A percentile compares a stretch with the other conserved stretches of the same genome.
Evolutionary conservation across 1,140 invertebrate species (phyloP).

Genomic region (Heliconius hewitsoni): DNA sequence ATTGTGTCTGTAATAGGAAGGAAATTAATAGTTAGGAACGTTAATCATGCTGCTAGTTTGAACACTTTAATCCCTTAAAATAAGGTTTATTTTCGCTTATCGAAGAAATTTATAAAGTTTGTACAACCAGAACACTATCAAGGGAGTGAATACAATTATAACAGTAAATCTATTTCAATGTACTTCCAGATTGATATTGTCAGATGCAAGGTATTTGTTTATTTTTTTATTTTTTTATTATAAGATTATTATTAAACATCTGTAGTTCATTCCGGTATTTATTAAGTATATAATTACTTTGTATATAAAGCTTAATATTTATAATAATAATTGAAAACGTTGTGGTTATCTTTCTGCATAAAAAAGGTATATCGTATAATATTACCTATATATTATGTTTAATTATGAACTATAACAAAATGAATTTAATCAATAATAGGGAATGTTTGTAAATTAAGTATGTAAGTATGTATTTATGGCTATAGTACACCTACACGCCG

Average conservation of each 20-base stretch:
- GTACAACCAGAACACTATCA: constrained; percentile 49
- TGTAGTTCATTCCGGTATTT: not conserved
- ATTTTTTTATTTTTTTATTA: constrained; percentile 28
- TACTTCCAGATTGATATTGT: constrained; percentile 49
- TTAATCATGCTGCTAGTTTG: constrained; percentile 28
- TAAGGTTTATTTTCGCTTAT: constrained; percentile 40
- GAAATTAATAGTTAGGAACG: constrained; percentile 74
- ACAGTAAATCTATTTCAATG: constrained; percentile 57
- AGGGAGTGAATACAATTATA: constrained; percentile 56
- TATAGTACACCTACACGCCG: too few relatives aligned
- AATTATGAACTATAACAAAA: too few relatives aligned
- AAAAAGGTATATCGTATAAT: too few relatives aligned
- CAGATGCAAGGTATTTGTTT: constrained; percentile 55
- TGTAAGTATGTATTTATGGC: too few relatives aligned
- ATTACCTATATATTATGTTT: too few relatives aligned
- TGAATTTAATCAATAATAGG: too few relatives aligned
- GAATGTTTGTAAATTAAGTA: too few relatives aligned
- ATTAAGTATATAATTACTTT: not conserved
- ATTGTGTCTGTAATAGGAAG: constrained; percentile 72
- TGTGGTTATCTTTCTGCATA: too few relatives aligned
- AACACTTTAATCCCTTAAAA: constrained; percentile 31
- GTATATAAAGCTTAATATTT: too few relatives aligned
- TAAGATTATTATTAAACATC: not conserved
- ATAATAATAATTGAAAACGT: too few relatives aligned
- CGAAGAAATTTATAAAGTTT: not conserved